phyloP scores from a whole-genome alignment of 1,140 invertebrate species.

The Drosophila pectinifera region DNA sequence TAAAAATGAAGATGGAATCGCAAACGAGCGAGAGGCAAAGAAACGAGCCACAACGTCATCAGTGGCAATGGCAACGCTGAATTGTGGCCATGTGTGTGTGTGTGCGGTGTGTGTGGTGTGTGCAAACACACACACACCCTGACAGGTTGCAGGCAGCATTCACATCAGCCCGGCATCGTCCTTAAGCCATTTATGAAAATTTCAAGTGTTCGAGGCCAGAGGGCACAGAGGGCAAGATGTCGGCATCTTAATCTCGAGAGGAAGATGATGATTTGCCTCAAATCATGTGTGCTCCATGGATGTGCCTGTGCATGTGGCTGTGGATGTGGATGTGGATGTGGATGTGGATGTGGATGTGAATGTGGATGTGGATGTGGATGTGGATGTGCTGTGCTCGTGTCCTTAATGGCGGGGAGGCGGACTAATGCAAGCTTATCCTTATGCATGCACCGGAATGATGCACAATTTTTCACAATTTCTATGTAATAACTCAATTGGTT shows the following conservation, averaged over 20 bases:
- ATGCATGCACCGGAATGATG: conserved; percentile 29
- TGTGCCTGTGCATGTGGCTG: conserved; percentile 7
- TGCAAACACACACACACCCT: too few relatives aligned
- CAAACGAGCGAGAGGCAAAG: not conserved
- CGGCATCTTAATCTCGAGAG: conserved; percentile 30
- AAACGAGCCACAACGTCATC: conserved; percentile 48
- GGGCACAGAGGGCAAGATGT: conserved; percentile 6
- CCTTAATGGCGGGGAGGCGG: conserved; percentile 5
- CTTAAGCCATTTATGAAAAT: conserved; percentile 62
- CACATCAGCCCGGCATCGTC: conserved; percentile 29
- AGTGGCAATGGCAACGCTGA: conserved; percentile 55
- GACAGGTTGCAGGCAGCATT: conserved; percentile 34
- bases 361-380: not conserved
- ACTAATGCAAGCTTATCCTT: conserved; percentile 17
- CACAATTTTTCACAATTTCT: conserved; percentile 34
- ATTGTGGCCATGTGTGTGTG: conserved; percentile 5
- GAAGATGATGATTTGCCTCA: conserved; percentile 55
- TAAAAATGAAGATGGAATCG: conserved; percentile 13
- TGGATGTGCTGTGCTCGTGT: conserved; percentile 13
- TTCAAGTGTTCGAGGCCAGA: conserved; percentile 36
- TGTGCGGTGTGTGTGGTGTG: too few relatives aligned
- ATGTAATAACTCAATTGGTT: conserved; percentile 38
- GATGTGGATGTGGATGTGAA: conserved; percentile 14
- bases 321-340: not conserved
- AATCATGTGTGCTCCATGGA: conserved; percentile 43